Evolutionary conservation across 2,113 vertebrate species (phyloP).

Genomic region (Ornithorhynchus anatinus): DNA sequence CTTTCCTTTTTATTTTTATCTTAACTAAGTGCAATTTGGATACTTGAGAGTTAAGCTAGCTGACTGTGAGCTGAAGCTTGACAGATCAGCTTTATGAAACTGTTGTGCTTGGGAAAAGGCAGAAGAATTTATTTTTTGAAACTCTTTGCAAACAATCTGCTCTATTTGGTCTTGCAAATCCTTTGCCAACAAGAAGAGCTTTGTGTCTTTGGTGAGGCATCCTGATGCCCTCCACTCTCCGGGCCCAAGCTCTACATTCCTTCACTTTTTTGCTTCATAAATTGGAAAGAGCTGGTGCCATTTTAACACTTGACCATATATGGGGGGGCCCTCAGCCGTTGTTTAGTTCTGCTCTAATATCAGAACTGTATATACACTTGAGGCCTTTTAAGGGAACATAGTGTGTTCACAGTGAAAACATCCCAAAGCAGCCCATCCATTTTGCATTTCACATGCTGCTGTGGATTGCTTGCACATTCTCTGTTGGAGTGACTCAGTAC

Average conservation of each 20-base stretch:
- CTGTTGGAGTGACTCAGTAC: conserved; percentile 11
- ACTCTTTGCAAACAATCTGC: background rate
- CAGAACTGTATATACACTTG: conserved; percentile 40
- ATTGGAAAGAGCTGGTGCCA: conserved; percentile 53
- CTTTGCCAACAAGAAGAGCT: conserved; percentile 2
- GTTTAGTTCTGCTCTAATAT: conserved; percentile 50
- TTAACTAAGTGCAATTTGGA: background rate
- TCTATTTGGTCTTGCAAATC: background rate
- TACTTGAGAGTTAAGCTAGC: background rate
- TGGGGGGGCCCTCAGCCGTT: conserved; percentile 51
- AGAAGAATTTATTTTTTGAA: conserved; percentile 33
- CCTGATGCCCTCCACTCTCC: conserved; percentile 32
- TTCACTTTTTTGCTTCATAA: conserved; percentile 57
- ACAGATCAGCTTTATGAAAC: conserved; percentile 5
- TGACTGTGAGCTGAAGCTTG: background rate
- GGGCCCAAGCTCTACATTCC: conserved; percentile 32
- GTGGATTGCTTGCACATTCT: conserved; percentile 29
- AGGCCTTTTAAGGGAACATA: conserved; percentile 74
- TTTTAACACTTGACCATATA: conserved; percentile 71
- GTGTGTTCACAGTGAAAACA: conserved; percentile 50
- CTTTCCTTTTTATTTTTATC: background rate
- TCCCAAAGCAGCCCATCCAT: conserved; percentile 57
- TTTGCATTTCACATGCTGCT: conserved; percentile 52
- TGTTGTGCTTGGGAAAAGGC: background rate
- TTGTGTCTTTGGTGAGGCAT: conserved; percentile 29